Evolutionary conservation across 2,113 vertebrate genomes (phyloP).

Genomic region (Pelmatolapia mariae): DNA sequence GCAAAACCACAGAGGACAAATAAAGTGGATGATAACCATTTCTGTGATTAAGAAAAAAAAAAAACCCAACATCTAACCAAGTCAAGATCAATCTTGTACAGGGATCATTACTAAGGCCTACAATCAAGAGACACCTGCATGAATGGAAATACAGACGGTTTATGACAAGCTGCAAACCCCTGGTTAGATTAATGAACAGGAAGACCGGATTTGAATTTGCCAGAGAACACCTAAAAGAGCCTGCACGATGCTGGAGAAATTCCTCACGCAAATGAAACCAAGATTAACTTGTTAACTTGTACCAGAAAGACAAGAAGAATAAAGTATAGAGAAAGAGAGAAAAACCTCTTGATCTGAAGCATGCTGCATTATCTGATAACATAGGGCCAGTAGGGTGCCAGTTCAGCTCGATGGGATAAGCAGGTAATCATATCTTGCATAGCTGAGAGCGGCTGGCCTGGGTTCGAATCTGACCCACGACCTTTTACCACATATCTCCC

Average conservation of each 20-base stretch:
- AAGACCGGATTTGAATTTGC: background rate
- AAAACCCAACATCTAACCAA: background rate
- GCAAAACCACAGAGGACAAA: background rate
- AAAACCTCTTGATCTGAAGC: background rate
- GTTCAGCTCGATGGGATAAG: background rate
- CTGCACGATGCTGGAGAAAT: background rate
- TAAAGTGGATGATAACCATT: background rate
- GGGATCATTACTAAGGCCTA: background rate
- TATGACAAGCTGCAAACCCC: background rate
- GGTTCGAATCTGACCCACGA: fast-evolving
- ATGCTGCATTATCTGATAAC: background rate
- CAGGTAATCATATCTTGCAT: background rate
- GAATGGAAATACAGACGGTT: background rate
- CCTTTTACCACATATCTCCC: background rate
- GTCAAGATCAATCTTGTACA: background rate
- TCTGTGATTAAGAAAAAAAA: background rate
- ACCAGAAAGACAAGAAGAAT: background rate
- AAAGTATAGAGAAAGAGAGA: background rate
- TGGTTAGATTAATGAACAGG: fast-evolving
- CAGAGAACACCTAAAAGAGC: background rate
- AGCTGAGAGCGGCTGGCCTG: background rate
- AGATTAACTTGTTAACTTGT: background rate
- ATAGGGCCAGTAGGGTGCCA: background rate
- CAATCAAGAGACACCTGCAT: background rate
- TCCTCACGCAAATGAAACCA: background rate